phyloP scores from a whole-genome alignment of 2,113 vertebrate species.

The Erpornis zantholeuca region DNA sequence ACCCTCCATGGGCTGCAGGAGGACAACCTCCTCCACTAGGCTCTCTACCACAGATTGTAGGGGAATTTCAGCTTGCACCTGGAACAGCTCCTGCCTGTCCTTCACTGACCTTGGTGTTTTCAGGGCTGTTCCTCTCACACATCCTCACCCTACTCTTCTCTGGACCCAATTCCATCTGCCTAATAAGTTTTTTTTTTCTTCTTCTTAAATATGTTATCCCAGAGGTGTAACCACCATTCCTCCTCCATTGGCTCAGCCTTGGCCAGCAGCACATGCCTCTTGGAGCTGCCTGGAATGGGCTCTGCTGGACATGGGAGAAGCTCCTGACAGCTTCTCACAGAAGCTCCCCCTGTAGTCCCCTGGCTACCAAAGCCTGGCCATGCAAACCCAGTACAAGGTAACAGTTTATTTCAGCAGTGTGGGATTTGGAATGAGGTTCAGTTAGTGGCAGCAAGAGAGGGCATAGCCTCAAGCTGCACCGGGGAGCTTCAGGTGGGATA shows the following conservation, averaged over 20 bases:
- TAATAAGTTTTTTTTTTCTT: not conserved
- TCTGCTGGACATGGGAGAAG: not conserved
- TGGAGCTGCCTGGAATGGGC: not conserved
- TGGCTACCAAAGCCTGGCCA: not conserved
- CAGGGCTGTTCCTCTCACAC: not conserved
- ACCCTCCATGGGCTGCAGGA: not conserved
- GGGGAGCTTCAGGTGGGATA: not conserved
- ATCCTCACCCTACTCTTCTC: not conserved
- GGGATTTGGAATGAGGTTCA: not conserved
- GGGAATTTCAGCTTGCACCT: not conserved
- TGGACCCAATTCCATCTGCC: not conserved
- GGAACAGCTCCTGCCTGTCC: not conserved
- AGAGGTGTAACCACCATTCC: not conserved
- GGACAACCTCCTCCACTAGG: not conserved
- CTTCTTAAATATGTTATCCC: not conserved
- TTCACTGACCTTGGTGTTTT: not conserved
- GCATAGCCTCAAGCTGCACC: fast-evolving
- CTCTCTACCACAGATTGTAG: not conserved
- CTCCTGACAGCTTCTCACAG: not conserved
- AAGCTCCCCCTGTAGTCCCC: not conserved
- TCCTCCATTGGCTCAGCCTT: not conserved
- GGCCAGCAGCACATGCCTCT: not conserved
- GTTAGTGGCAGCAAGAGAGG: not conserved
- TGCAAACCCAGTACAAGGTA: not conserved
- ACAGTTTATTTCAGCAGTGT: not conserved